Conservation (phyloP, 2,888 invertebrate genomes). For the Lochmaea capreae region DNA sequence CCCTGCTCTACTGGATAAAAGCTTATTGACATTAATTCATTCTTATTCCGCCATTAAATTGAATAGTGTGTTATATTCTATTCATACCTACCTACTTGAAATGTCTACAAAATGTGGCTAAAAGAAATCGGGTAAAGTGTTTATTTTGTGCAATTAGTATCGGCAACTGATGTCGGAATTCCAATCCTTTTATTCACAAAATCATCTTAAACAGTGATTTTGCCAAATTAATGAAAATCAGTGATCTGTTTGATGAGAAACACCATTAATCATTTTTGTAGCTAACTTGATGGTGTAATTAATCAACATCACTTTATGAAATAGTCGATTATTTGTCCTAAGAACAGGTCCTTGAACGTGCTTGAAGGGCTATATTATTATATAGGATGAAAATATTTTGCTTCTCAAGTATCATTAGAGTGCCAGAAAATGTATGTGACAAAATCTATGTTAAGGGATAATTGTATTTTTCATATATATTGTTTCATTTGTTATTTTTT, state of each 20-base stretch:
- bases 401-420: no score
- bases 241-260: constrained; percentile 61
- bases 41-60: no score
- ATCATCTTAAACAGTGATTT: constrained; percentile 48
- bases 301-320: constrained; percentile 48
- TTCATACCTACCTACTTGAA: no score
- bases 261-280: constrained; percentile 60
- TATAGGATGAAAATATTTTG: background rate
- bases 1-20: no score
- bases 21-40: no score
- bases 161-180: constrained; percentile 20
- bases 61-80: no score
- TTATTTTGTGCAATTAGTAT: constrained; percentile 31
- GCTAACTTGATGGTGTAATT: constrained; percentile 43
- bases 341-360: constrained; percentile 26
- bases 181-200: constrained; percentile 20
- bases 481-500: no score
- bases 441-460: no score
- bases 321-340: constrained; percentile 48
- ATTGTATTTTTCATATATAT: no score
- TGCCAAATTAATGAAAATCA: constrained; percentile 63
- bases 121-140: constrained; percentile 1
- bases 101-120: background rate
- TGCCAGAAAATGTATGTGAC: no score
- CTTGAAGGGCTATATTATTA: no score